Conservation (phyloP, 1,140 invertebrate genomes). For the Drosophila obscura region DNA sequence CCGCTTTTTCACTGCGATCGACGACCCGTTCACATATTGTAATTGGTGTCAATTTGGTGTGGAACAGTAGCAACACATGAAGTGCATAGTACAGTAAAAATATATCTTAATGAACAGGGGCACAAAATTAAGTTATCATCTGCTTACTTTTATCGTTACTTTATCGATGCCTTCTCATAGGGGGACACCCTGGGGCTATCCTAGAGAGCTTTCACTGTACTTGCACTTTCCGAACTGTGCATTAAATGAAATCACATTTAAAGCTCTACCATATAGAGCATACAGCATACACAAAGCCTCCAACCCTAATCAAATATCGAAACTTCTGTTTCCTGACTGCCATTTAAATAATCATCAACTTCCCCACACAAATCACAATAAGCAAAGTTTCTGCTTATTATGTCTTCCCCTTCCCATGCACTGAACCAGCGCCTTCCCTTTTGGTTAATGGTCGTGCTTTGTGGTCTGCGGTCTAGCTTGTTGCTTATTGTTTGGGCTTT, state of each 20-base stretch:
- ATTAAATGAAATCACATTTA: slow-evolving; percentile 22
- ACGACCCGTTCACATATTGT: slow-evolving; percentile 40
- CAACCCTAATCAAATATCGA: slow-evolving; percentile 4
- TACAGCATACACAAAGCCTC: slow-evolving; percentile 15
- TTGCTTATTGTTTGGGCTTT: slow-evolving; percentile 37
- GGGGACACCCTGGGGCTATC: background rate
- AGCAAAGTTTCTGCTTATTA: slow-evolving; percentile 31
- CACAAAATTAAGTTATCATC: no score
- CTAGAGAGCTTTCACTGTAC: no score
- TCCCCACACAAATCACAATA: slow-evolving; percentile 28
- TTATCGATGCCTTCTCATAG: no score
- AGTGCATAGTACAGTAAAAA: background rate
- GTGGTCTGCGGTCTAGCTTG: slow-evolving; percentile 28
- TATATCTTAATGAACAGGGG: no score
- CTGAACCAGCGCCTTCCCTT: background rate
- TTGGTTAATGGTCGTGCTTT: slow-evolving; percentile 33
- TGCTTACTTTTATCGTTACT: no score
- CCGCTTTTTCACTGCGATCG: slow-evolving; percentile 30
- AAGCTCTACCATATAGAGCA: background rate
- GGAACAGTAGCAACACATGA: slow-evolving; percentile 4
- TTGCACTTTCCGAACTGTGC: slow-evolving; percentile 17
- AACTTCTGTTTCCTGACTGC: background rate
- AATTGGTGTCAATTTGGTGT: slow-evolving; percentile 70
- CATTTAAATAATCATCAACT: slow-evolving; percentile 36
- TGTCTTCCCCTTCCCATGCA: background rate